Evolutionary conservation across 1,140 invertebrate species (phyloP).

Genomic region (Latrodectus geometricus): DNA sequence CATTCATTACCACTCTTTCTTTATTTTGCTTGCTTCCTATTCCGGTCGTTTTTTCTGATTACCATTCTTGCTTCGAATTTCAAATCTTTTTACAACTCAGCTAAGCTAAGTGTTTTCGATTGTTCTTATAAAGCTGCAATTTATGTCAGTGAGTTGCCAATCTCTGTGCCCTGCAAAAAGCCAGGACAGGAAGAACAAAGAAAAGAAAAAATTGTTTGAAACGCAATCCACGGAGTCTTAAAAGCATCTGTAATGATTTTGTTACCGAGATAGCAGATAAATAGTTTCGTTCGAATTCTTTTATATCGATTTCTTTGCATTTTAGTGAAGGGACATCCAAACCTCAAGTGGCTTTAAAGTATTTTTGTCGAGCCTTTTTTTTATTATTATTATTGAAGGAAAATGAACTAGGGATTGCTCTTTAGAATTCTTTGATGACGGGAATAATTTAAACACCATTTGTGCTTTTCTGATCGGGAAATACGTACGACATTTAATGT

Average conservation of each 20-base stretch:
- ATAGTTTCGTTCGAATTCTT: slow-evolving; percentile 12
- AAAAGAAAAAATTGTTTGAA: not conserved
- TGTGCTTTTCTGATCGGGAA: slow-evolving; percentile 43
- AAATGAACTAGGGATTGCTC: slow-evolving; percentile 29
- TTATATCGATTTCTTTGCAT: slow-evolving; percentile 30
- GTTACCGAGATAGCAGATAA: slow-evolving; percentile 51
- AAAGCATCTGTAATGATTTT: slow-evolving; percentile 56
- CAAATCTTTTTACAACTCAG: not conserved
- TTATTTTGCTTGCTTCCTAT: not conserved
- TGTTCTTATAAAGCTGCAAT: slow-evolving; percentile 42
- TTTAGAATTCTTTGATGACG: slow-evolving; percentile 45
- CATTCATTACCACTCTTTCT: not conserved
- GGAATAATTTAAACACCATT: slow-evolving; percentile 59
- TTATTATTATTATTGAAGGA: not conserved
- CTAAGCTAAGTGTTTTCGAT: slow-evolving; percentile 46
- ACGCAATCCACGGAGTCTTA: slow-evolving; percentile 13
- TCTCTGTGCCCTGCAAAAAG: not conserved
- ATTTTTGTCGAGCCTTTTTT: not conserved
- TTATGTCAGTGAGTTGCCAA: slow-evolving; percentile 8
- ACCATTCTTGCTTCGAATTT: not conserved
- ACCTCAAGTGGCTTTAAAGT: slow-evolving; percentile 49
- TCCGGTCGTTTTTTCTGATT: not conserved
- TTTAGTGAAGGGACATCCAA: slow-evolving; percentile 8
- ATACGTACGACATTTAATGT: slow-evolving; percentile 37
- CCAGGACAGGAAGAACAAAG: not conserved